Evolutionary conservation across 2,888 invertebrate species (phyloP).

Genomic region (Perizoma flavofasciatum): DNA sequence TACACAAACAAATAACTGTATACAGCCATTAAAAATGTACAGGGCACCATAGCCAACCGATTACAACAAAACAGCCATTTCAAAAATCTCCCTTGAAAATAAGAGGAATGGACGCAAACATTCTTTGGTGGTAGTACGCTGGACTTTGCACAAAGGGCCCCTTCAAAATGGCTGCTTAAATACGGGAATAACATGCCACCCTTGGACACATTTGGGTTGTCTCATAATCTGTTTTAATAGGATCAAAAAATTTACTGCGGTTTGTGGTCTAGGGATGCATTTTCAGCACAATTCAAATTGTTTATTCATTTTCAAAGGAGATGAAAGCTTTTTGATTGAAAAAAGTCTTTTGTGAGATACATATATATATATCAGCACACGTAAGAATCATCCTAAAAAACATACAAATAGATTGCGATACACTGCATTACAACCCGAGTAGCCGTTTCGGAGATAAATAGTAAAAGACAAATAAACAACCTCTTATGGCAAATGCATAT

Average conservation of each 20-base stretch:
- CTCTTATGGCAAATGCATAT: too few species aligned
- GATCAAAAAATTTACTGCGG: slow-evolving; percentile 26
- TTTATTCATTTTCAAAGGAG: slow-evolving; percentile 9
- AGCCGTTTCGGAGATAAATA: too few species aligned
- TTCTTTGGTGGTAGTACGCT: background rate
- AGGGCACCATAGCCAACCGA: too few species aligned
- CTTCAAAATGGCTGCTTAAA: slow-evolving; percentile 25
- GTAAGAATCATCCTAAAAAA: too few species aligned
- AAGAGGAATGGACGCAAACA: background rate
- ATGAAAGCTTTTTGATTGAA: background rate
- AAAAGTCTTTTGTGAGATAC: too few species aligned
- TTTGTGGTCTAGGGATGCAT: slow-evolving; percentile 25
- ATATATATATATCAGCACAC: too few species aligned
- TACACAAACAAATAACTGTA: too few species aligned
- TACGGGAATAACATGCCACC: slow-evolving; percentile 23
- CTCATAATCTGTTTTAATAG: slow-evolving; percentile 28
- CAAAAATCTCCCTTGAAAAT: background rate
- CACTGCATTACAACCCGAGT: too few species aligned
- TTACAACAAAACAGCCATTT: too few species aligned
- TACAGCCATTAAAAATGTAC: too few species aligned
- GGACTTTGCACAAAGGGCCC: slow-evolving; percentile 12
- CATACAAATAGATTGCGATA: too few species aligned
- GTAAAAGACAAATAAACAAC: too few species aligned
- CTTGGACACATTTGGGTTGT: slow-evolving; percentile 20
- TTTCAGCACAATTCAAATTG: slow-evolving; percentile 21